Evolutionary conservation across 2,888 invertebrate genomes (phyloP), one percentile per base, ranked within the genome.

Genomic region (Imbricaverruca yamaguchii): DNA sequence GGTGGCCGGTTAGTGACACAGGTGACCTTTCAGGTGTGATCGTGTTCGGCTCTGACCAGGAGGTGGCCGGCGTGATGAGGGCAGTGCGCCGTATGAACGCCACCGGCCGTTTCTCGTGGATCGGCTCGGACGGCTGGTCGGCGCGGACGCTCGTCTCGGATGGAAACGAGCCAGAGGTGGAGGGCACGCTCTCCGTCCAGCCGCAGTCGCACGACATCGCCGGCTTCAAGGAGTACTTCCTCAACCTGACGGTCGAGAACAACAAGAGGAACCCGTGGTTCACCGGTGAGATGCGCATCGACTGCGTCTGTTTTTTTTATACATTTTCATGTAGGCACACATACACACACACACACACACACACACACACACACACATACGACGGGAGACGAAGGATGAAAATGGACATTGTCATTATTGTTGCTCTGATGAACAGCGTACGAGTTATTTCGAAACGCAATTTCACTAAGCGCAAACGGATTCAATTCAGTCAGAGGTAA

Each of bases 121-220:
- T 97, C 67, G 97, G 97, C 0, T 96, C 95, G 59, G 97, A 97
- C 86, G 97, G 97, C 0, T 97, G 97, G 97, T 95, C 95, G 86
- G 96, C 95, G 11, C 88, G 97, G 80, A 91, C 93, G 81, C 89
- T 95, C 83, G 95, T 96, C 59, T 93, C 93, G 10, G 93, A 94
- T 85, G 94, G 94, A 84, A 95, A 95, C 87, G 96, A 96, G 87
- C 90, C 92, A 1, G 95, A 96, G 88, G 94, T 95, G 65, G 94
- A 94, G 87, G 95, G 97, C n/a, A 97, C 97, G 0, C 90, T 97
- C 83, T 96, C 96, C 15, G 95, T 97, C 0, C 97, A 97, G 86
- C 97, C 97, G 0, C 93, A 94, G 86, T 97, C 97, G 0, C 94
- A 95, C 87, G 93, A 93, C 8, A 96, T 98, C 15, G 89, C 88